These are phyloP conservation scores for Trinorchestia longiramus DNA, from an alignment of 1,140 invertebrate genomes.

Conservation along the genomic window DNA sequence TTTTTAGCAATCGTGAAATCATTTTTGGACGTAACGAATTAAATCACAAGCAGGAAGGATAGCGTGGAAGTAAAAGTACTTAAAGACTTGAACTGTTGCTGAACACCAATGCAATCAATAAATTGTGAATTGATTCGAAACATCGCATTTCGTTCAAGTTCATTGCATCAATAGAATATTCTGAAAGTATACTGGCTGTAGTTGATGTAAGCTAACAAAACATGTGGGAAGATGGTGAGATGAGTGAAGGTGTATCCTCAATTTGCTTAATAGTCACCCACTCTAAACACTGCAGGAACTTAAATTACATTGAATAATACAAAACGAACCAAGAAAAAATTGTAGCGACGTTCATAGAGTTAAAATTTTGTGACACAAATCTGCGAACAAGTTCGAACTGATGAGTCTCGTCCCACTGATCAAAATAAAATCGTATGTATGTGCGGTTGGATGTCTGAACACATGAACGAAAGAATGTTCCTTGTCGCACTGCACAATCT, in stretches of 20 bases:
- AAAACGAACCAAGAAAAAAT: not conserved
- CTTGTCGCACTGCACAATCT: not conserved
- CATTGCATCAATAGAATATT: not conserved
- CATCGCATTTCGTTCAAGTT: not conserved
- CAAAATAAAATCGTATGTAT: too few relatives aligned
- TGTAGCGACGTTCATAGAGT: not conserved
- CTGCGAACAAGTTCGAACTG: not conserved
- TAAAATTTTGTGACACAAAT: not conserved
- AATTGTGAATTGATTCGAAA: not conserved
- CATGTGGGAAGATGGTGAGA: not conserved
- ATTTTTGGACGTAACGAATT: not conserved
- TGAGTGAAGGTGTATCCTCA: too few relatives aligned
- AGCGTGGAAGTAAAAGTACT: not conserved
- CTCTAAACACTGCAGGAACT: not conserved
- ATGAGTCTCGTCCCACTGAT: not conserved
- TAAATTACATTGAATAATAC: not conserved
- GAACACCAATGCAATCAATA: not conserved
- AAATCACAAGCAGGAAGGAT: not conserved
- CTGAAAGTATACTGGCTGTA: not conserved
- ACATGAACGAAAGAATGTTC: not conserved
- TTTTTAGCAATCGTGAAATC: not conserved
- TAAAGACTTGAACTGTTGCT: too few relatives aligned
- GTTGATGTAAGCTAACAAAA: not conserved
- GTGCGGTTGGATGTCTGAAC: too few relatives aligned
- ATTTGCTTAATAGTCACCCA: not conserved